These are phyloP conservation scores for Plusia festucae DNA, from an alignment of 2,888 invertebrate species.

Conservation along the genomic window DNA sequence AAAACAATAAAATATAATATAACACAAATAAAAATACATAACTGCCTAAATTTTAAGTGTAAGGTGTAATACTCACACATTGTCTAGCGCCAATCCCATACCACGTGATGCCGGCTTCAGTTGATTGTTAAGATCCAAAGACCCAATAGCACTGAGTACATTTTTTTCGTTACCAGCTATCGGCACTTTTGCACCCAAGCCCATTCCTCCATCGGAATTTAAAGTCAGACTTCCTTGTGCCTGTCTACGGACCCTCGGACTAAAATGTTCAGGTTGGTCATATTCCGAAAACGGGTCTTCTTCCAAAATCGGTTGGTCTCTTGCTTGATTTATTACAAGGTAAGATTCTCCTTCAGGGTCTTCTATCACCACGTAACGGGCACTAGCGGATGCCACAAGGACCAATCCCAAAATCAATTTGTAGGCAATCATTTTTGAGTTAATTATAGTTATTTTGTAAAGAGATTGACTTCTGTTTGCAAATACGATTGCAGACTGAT, in stretches of 20 bases:
- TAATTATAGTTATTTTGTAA: neutral
- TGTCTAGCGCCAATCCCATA: slow-evolving; percentile 59
- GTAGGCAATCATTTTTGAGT: slow-evolving; percentile 14
- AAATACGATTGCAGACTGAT: slow-evolving; percentile 8
- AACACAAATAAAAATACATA: neutral
- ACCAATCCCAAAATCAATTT: slow-evolving; percentile 8
- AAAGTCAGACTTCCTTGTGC: slow-evolving; percentile 28
- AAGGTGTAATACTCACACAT: too few species aligned
- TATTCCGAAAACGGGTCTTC: slow-evolving; percentile 14
- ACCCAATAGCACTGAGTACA: slow-evolving; percentile 45
- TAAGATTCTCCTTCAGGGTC: neutral
- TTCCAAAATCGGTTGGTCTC: slow-evolving; percentile 7
- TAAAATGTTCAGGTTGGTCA: slow-evolving; percentile 7
- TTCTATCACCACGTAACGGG: neutral
- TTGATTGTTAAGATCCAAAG: slow-evolving; percentile 21
- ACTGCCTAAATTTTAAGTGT: too few species aligned
- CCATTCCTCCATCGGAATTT: slow-evolving; percentile 44
- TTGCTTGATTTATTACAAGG: neutral
- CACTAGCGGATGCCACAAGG: neutral
- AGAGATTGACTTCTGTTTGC: neutral
- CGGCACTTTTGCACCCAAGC: slow-evolving; percentile 39
- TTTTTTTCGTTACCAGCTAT: slow-evolving; percentile 47
- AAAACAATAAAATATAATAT: neutral
- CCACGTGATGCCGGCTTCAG: slow-evolving; percentile 23
- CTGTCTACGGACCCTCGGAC: slow-evolving; percentile 41